A percentile compares a stretch with the other conserved stretches of the same genome.
Conservation (phyloP, 2,888 invertebrate species). For the Chrysodeixis includens region DNA sequence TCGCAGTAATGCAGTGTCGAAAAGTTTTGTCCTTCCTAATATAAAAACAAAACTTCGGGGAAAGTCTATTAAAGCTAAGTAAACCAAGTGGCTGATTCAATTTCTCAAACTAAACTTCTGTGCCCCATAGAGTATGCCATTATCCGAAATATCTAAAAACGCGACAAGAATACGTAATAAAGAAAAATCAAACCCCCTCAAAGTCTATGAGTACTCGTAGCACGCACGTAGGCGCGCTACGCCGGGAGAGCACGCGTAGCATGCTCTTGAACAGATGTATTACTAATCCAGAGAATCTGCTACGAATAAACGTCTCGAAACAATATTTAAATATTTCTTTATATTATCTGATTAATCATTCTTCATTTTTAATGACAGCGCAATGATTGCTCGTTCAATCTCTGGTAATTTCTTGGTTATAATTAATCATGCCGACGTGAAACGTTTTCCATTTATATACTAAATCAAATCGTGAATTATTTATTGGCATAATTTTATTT, state of each 20-base stretch:
- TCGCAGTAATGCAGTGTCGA: neutral
- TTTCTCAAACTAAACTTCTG: constrained; percentile 53
- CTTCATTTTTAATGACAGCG: neutral
- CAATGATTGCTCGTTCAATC: neutral
- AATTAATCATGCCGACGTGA: neutral
- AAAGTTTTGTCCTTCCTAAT: neutral
- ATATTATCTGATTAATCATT: constrained; percentile 14
- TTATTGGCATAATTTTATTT: neutral
- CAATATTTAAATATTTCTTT: neutral
- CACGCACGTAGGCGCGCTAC: constrained; percentile 64
- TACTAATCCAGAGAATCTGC: constrained; percentile 49
- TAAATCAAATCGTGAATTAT: neutral
- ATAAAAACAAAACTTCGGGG: constrained; percentile 22
- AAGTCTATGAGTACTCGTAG: constrained; percentile 58
- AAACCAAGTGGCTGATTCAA: constrained; percentile 54
- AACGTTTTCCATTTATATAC: neutral
- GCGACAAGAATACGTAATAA: constrained; percentile 66
- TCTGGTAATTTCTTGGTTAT: neutral
- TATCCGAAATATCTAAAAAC: constrained; percentile 65
- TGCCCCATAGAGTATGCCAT: constrained; percentile 56
- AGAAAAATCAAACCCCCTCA: constrained; percentile 70
- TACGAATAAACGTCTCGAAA: neutral
- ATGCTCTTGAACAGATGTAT: constrained; percentile 74
- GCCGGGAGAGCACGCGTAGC: constrained; percentile 68
- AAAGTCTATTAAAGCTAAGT: constrained; percentile 40